Conservation (phyloP, 2,797 vertebrate species). For the Eidolon dupreanum region DNA sequence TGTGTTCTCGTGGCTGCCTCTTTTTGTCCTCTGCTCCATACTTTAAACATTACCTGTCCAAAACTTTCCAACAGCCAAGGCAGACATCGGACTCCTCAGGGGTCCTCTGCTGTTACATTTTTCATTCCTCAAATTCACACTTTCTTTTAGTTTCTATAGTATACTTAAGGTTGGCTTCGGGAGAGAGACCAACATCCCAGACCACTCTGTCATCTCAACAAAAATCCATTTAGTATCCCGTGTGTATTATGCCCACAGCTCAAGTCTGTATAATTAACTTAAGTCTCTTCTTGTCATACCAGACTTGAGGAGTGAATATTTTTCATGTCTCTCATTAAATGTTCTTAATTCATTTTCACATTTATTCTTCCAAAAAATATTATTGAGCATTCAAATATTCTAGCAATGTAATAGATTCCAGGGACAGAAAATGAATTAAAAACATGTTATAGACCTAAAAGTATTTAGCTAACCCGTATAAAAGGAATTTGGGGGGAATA, state of each 20-base stretch:
- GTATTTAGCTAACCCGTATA: background rate
- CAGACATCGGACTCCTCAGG: background rate
- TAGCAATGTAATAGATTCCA: background rate
- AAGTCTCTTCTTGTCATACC: background rate
- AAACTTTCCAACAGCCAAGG: background rate
- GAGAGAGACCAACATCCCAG: background rate
- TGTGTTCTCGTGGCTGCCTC: accelerated
- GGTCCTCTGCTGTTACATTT: background rate
- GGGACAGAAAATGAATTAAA: background rate
- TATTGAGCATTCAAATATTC: background rate
- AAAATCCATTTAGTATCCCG: background rate
- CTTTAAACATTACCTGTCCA: background rate
- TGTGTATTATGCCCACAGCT: background rate
- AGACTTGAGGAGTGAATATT: background rate
- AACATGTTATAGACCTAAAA: background rate
- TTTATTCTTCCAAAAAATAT: background rate
- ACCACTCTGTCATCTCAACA: background rate
- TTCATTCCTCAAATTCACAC: background rate
- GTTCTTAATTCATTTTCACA: background rate
- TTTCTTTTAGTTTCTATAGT: background rate
- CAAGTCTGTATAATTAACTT: background rate
- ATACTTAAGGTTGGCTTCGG: background rate
- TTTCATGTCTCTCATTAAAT: background rate
- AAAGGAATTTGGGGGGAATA: background rate
- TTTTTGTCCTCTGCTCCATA: background rate